Base-by-base conservation (phyloP, 2,888 invertebrate genomes). In the Ametastegia equiseti region DNA sequence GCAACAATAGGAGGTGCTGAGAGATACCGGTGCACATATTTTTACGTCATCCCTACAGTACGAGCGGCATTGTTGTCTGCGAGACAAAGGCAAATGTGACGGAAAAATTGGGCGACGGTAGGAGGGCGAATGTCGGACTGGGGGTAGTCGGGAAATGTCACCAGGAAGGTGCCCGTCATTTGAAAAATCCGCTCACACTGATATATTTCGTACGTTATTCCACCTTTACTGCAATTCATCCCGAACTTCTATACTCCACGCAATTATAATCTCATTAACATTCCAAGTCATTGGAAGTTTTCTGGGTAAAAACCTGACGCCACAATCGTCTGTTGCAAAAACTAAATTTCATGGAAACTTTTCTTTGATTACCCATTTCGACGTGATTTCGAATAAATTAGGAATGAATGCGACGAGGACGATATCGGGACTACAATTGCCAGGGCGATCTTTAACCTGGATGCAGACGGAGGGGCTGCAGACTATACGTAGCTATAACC, bases 11-110 rank as follows among this genome's bases (percentile, higher is more conserved):
- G 27, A 71, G 71, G 71, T 71, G 71, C 71, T 23, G 71, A 71
- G 57, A 77, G 23, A 69, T 84, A 87, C 86, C 85, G 85, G 83
- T 84, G 89, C 88, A 89, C 90, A 91, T 90, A 91, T 90, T 91
- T 91, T 90, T 89, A 90, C 89, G 91, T 91, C 90, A 91, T 89
- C 89, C 87, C 86, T n/a, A 87, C 88, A 85, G 86, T 86, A 86
- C 86, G 87, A 87, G 89, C 88, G 87, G 89, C 90, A 90, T 91
- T 85, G 93, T 93, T 83, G 92, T 93, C 85, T 47, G 93, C 90
- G 84, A 94, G 91, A 86, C 90, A 90, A 86, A 93, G 88, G 88
- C 91, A 91, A 89, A 92, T 91, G 88, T 88, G 87, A 87, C 90
- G 88, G 88, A 90, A 89, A 89, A 90, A 89, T 88, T 90, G 90